phyloP scores from a whole-genome alignment of 2,113 vertebrate species.

The Saimiri boliviensis region DNA sequence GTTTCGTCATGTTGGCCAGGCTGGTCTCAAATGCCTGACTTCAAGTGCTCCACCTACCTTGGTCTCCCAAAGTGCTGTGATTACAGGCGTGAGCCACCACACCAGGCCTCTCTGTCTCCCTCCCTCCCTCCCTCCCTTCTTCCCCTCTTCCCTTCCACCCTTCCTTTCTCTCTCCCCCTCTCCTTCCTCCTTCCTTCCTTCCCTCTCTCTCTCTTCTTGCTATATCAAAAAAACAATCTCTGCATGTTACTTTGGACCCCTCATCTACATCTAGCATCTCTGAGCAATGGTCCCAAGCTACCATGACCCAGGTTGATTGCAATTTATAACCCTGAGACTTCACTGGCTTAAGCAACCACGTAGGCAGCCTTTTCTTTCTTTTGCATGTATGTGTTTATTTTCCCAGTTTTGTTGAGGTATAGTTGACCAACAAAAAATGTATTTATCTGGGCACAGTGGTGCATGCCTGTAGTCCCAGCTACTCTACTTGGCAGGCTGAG shows the following conservation, averaged over 20 bases:
- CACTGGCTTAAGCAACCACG: neutral
- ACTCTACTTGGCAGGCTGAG: neutral
- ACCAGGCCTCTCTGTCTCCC: too few species aligned
- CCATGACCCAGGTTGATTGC: neutral
- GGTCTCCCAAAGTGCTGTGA: too few species aligned
- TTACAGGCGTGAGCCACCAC: too few species aligned
- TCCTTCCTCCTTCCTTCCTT: too few species aligned
- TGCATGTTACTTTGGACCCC: neutral
- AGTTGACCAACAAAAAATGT: neutral
- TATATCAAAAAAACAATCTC: too few species aligned
- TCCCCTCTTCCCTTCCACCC: accelerated
- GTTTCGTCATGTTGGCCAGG: too few species aligned
- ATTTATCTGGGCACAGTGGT: neutral
- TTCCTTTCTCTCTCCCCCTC: too few species aligned
- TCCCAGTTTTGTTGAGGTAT: neutral
- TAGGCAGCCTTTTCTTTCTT: neutral
- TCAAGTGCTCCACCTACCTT: too few species aligned
- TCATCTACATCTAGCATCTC: neutral
- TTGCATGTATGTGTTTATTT: neutral
- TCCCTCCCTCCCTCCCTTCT: too few species aligned
- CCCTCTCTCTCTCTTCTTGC: too few species aligned
- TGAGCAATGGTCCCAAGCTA: neutral
- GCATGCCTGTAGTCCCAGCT: neutral
- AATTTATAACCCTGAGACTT: neutral
- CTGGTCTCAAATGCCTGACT: too few species aligned